phyloP scores from a whole-genome alignment of 2,888 invertebrate species.

The Orchesellides sinensis region DNA sequence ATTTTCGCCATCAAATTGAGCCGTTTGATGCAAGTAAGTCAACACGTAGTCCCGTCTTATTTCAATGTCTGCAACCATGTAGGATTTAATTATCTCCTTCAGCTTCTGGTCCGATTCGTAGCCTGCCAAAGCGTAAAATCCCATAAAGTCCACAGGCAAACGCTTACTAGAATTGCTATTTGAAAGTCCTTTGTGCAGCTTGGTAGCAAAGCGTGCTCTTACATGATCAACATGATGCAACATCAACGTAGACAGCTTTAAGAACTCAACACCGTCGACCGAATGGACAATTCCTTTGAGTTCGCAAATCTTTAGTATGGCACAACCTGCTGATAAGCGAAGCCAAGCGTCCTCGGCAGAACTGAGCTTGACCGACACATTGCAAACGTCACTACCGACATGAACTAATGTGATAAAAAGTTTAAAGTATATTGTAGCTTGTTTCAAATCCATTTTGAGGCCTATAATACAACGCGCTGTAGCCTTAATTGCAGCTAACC shows the following conservation, averaged over 20 bases:
- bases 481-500: constrained; percentile 95
- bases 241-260: constrained; percentile 93
- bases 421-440: constrained; percentile 94
- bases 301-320: constrained; percentile 97
- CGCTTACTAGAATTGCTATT: constrained; percentile 81
- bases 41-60: constrained; percentile 94
- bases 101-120: constrained; percentile 90
- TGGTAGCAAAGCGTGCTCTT: constrained; percentile 90
- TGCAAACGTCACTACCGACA: constrained; percentile 88
- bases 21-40: constrained; percentile 83
- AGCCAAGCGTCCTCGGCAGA: constrained; percentile 82
- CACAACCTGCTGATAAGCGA: constrained; percentile 93
- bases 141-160: constrained; percentile 97
- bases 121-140: constrained; percentile 93
- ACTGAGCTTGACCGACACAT: constrained; percentile 79
- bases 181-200: constrained; percentile 92
- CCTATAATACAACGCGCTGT: constrained; percentile 98
- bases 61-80: constrained; percentile 91
- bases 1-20: too few species aligned
- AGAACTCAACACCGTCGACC: constrained; percentile 96
- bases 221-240: constrained; percentile 86
- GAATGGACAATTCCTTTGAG: constrained; percentile 97
- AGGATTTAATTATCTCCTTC: constrained; percentile 84
- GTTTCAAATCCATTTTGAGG: constrained; percentile 90
- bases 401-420: constrained; percentile 96